Percentiles rank a stretch among this genome's conserved stretches.
These are phyloP conservation scores for Zeuzera pyrina DNA, from an alignment of 2,888 invertebrate genomes.

Conservation along the genomic window DNA sequence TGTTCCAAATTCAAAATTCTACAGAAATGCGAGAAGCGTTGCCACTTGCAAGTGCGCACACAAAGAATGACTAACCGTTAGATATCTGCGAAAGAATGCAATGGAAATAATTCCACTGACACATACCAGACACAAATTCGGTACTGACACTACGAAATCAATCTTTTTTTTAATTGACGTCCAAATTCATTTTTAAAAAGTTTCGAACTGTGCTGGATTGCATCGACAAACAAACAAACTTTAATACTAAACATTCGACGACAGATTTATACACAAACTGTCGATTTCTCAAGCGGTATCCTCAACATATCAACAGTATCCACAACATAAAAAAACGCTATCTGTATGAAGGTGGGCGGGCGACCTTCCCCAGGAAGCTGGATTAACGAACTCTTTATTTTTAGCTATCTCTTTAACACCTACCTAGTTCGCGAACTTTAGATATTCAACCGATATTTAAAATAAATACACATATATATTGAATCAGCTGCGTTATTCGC, in stretches of 20 bases:
- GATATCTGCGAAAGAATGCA: no score
- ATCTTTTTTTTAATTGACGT: no score
- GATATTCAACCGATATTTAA: conserved; percentile 1
- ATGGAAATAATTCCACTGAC: no score
- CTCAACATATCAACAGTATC: not conserved
- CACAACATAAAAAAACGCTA: not conserved
- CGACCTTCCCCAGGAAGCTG: conserved; percentile 28
- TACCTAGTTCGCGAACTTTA: conserved; percentile 42
- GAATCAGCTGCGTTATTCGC: not conserved
- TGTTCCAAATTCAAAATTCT: no score
- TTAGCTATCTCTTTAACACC: conserved; percentile 50
- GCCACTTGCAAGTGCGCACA: no score
- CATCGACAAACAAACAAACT: conserved; percentile 32
- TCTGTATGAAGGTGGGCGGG: conserved; percentile 21
- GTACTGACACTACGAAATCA: no score
- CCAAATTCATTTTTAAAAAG: no score
- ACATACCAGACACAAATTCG: no score
- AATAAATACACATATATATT: not conserved
- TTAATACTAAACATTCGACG: conserved; percentile 61
- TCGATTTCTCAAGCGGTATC: not conserved
- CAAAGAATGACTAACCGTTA: no score
- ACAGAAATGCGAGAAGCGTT: no score
- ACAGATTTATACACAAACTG: conserved; percentile 37
- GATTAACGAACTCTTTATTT: conserved; percentile 62
- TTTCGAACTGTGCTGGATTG: conserved; percentile 2